A percentile compares a stretch with the other conserved stretches of the same genome.
phyloP scores from a whole-genome alignment of 1,140 invertebrate genomes.

The Eufriesea mexicana region DNA sequence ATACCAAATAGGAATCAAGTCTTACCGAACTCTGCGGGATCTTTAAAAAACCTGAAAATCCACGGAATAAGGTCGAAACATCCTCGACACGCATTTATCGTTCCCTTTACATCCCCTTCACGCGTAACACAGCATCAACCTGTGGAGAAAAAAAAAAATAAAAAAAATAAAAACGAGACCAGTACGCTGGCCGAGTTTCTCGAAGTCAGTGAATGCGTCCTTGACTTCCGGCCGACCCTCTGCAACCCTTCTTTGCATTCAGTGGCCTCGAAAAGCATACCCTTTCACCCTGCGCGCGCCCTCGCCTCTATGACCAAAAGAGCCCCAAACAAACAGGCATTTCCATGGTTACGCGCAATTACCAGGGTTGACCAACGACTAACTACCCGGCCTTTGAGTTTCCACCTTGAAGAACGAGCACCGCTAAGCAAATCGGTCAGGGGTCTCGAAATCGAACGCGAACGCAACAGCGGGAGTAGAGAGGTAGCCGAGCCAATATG shows the following conservation, averaged over 20 bases:
- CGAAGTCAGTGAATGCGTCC: constrained; percentile 68
- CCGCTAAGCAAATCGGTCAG: constrained; percentile 64
- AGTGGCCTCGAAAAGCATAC: constrained; percentile 67
- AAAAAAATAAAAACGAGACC: not conserved
- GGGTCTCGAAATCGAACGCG: constrained; percentile 61
- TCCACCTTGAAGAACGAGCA: constrained; percentile 67
- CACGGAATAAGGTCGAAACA: not conserved
- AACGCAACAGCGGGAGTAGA: not conserved
- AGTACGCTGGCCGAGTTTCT: constrained; percentile 63
- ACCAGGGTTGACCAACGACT: constrained; percentile 70
- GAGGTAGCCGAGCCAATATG: constrained; percentile 72
- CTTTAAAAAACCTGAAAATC: too few relatives aligned
- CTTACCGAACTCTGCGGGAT: not conserved
- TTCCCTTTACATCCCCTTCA: not conserved
- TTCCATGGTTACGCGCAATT: constrained; percentile 77
- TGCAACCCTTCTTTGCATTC: constrained; percentile 74
- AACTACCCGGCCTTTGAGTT: constrained; percentile 69
- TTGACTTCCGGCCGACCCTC: constrained; percentile 72
- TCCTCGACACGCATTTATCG: not conserved
- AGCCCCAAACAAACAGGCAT: constrained; percentile 75
- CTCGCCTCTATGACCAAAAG: constrained; percentile 60
- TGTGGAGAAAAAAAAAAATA: not conserved
- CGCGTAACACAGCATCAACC: not conserved
- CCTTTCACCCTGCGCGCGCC: constrained; percentile 60
- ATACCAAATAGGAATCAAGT: too few relatives aligned